These are phyloP conservation scores for Bradypus variegatus DNA, from an alignment of 2,797 vertebrate genomes.

Conservation along the genomic window DNA sequence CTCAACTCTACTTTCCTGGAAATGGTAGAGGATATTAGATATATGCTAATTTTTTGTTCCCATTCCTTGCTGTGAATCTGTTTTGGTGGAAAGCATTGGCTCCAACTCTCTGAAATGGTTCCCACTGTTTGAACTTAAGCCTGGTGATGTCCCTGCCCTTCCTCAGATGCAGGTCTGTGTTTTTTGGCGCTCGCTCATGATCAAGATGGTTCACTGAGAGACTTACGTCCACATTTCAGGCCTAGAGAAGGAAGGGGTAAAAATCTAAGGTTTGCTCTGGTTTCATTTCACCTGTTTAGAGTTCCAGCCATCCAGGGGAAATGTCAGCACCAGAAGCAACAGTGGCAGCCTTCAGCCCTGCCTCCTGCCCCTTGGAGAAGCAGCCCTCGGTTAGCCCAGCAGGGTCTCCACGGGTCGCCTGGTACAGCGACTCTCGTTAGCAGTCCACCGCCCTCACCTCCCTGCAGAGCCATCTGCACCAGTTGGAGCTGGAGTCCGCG, in stretches of 20 bases:
- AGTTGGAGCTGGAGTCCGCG: background rate
- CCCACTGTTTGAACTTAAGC: background rate
- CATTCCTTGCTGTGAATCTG: background rate
- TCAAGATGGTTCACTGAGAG: background rate
- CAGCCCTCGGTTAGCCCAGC: background rate
- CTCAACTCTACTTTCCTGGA: background rate
- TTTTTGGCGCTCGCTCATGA: background rate
- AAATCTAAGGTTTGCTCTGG: background rate
- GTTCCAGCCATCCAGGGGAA: background rate
- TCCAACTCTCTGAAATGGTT: background rate
- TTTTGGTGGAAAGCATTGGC: background rate
- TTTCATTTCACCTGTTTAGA: conserved; percentile 12
- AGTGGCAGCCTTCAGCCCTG: background rate
- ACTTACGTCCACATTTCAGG: background rate
- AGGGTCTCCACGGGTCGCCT: background rate
- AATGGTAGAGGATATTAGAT: background rate
- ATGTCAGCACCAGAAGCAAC: background rate
- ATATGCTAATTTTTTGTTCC: background rate
- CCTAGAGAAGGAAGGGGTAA: background rate
- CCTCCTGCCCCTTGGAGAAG: background rate
- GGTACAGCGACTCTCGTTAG: background rate
- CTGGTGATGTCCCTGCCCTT: background rate
- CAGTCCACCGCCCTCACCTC: background rate
- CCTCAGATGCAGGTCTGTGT: background rate
- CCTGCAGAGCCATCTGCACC: background rate